A percentile compares a stretch with the other conserved stretches of the same genome.
phyloP scores from a whole-genome alignment of 2,888 invertebrate genomes.

The Epinotia demarniana region DNA sequence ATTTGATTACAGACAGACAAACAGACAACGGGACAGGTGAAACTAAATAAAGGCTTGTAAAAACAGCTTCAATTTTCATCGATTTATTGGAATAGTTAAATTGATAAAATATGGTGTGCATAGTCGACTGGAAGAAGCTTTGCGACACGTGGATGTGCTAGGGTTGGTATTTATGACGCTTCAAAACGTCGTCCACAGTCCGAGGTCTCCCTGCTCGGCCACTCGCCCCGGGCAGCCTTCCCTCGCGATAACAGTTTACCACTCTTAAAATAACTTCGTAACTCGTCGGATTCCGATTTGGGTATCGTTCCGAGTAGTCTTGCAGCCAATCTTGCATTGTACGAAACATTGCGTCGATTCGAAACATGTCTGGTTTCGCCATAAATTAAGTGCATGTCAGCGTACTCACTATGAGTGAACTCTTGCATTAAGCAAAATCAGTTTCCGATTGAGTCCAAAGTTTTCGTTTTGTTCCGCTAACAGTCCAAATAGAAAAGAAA shows the following conservation, averaged over 20 bases:
- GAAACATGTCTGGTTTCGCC: constrained; percentile 1
- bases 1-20: too few relatives aligned
- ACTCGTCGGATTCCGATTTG: neutral
- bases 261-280: neutral
- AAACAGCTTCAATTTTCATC: too few relatives aligned
- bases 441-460: neutral
- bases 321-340: constrained; percentile 3
- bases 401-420: neutral
- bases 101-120: too few relatives aligned
- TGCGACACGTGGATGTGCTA: too few relatives aligned
- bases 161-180: too few relatives aligned
- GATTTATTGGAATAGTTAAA: too few relatives aligned
- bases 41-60: too few relatives aligned
- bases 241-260: neutral
- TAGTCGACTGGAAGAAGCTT: too few relatives aligned
- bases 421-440: neutral
- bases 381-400: constrained; percentile 12
- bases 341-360: neutral
- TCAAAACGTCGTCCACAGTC: neutral
- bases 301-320: neutral
- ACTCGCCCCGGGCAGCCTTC: neutral
- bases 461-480: too few relatives aligned
- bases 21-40: too few relatives aligned
- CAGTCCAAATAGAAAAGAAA: neutral
- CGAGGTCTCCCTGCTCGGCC: neutral